These are phyloP conservation scores for Leptopilina myrica DNA, from an alignment of 2,888 invertebrate species.

Conservation along the genomic window DNA sequence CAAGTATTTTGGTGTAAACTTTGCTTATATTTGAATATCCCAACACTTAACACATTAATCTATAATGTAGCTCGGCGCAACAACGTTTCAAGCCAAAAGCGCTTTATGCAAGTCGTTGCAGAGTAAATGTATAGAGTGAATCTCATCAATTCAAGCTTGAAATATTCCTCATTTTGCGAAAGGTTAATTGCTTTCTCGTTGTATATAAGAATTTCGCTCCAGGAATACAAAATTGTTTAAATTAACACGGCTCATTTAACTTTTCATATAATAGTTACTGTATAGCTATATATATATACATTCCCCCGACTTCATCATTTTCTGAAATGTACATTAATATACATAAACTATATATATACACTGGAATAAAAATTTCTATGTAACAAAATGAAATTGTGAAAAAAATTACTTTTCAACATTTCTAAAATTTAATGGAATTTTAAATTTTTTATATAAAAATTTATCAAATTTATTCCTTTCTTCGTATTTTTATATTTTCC, in stretches of 20 bases:
- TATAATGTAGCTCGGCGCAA: conserved; percentile 10
- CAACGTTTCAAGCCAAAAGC: conserved; percentile 11
- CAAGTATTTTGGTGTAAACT: conserved; percentile 14
- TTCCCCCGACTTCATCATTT: too few relatives aligned
- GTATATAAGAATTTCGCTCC: conserved; percentile 11
- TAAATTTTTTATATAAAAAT: too few relatives aligned
- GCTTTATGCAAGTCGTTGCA: conserved; percentile 30
- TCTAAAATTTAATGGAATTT: not conserved
- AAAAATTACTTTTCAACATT: too few relatives aligned
- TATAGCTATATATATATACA: too few relatives aligned
- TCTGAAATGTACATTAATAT: too few relatives aligned
- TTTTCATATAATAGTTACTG: conserved; percentile 15
- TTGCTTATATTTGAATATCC: conserved; percentile 5
- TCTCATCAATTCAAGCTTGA: conserved; percentile 38
- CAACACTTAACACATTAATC: conserved; percentile 36
- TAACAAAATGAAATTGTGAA: too few relatives aligned
- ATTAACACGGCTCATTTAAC: conserved; percentile 35
- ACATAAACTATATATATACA: too few relatives aligned
- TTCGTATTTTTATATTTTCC: too few relatives aligned
- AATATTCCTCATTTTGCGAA: conserved; percentile 30
- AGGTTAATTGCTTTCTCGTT: conserved; percentile 30
- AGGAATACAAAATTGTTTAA: conserved; percentile 31
- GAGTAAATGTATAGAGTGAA: conserved; percentile 16
- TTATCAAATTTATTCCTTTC: too few relatives aligned
- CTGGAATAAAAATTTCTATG: too few relatives aligned